Base-by-base conservation (phyloP, 2,888 invertebrate species). In the Campoletis raptor region DNA sequence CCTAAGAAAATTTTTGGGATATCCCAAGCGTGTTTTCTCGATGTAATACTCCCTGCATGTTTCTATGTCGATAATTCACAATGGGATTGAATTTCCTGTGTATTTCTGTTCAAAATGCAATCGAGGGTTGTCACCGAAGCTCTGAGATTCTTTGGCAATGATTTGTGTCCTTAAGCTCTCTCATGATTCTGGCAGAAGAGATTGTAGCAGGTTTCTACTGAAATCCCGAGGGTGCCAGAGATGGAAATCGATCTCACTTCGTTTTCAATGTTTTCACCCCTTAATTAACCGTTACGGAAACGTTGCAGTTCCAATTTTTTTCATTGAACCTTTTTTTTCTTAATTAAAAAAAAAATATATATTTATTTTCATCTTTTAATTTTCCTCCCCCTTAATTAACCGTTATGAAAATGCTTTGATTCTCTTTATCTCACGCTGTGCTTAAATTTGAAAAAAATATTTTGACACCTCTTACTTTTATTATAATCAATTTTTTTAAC, bases 51-150 rank as follows among this genome's bases (percentile, higher is more conserved):
- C 67, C 40, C 37, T 21, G 40, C 21, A 42, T 21, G 37, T 67
- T 40, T 70, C 48, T 48, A 21, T 70, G 54, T 70, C 69, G 30
- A 70, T 79, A 57, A 70, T 54, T 67, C 24, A 42, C 69, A 40
- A 37, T 40, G 57, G 30, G 66, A 79, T 57, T 79, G 57, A 15
- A 70, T 69, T 69, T 78, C 48, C 54, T 48, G 36, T 54, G 48
- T 42, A 69, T 37, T 24, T 18, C n/a, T n/a, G 69, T 79, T 70
- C 24, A 70, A 57, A 37, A 54, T 79, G 54, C 69, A 37, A 69
- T 79, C 42, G 78, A 40, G 69, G 54, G 42, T 40, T 69, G 73
- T 61, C 61, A 61, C 61, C 61, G 40, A 36, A 42, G 70, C 8
- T 69, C 24, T n/a, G 69, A 69, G 54, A 18, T 79, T 37, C 54